Evolutionary conservation across 2,797 vertebrate genomes (phyloP).

Genomic region (Myioborus miniatus): DNA sequence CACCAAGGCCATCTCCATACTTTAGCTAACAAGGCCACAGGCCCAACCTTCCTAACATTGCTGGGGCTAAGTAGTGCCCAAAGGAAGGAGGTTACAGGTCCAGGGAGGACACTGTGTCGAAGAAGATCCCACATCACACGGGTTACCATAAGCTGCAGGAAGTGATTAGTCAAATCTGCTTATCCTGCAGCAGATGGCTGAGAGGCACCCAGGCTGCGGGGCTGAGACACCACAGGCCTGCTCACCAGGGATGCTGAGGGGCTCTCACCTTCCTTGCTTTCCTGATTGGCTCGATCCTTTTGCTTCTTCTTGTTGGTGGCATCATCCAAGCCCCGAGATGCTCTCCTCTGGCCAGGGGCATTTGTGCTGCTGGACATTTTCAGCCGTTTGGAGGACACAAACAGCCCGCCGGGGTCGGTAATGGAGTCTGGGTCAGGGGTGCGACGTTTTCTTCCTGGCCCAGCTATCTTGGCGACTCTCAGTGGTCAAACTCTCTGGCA

Average conservation of each 20-base stretch:
- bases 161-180: constrained; percentile 63
- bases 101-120: constrained; percentile 24
- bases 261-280: constrained; percentile 92
- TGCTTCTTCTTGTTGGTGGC: constrained; percentile 93
- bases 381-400: constrained; percentile 92
- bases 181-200: constrained; percentile 53
- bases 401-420: constrained; percentile 89
- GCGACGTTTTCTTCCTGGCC: constrained; percentile 96
- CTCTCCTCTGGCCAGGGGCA: constrained; percentile 80
- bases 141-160: constrained; percentile 41
- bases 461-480: constrained; percentile 99
- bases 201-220: not conserved
- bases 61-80: not conserved
- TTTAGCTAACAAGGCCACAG: not conserved
- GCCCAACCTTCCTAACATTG: not conserved
- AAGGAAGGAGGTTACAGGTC: constrained; percentile 27
- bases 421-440: constrained; percentile 97
- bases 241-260: constrained; percentile 38
- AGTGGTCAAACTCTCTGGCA: constrained; percentile 87
- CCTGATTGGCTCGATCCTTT: constrained; percentile 95
- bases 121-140: constrained; percentile 10
- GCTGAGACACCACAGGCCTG: accelerated
- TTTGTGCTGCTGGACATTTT: constrained; percentile 93
- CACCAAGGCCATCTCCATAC: not conserved
- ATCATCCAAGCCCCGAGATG: constrained; percentile 82